These are phyloP conservation scores for Luffia ferchaultella DNA, from an alignment of 2,888 invertebrate species.

Conservation along the genomic window DNA sequence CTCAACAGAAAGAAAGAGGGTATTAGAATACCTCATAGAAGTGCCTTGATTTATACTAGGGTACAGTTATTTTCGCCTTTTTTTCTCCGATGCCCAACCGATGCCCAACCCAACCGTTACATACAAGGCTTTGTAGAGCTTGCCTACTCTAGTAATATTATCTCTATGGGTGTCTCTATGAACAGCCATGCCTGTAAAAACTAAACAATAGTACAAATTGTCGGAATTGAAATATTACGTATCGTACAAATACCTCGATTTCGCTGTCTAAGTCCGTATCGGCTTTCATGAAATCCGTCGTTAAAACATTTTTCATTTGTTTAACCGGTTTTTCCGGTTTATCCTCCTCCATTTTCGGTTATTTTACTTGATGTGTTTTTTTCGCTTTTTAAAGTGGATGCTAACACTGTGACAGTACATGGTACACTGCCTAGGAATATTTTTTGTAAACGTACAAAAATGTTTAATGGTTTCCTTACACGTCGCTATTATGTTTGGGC, in stretches of 20 bases:
- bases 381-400: not conserved
- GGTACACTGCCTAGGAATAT: not conserved
- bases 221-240: too few species aligned
- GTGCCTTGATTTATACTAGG: too few species aligned
- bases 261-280: slow-evolving; percentile 34
- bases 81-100: too few species aligned
- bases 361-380: not conserved
- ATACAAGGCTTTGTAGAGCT: too few species aligned
- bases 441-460: not conserved
- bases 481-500: not conserved
- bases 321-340: not conserved
- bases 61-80: too few species aligned
- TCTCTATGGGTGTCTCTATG: too few species aligned
- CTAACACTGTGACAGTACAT: not conserved
- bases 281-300: slow-evolving; percentile 37
- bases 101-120: too few species aligned
- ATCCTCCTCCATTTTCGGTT: not conserved
- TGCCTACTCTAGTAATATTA: too few species aligned
- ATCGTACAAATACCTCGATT: slow-evolving; percentile 29
- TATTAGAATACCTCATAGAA: too few species aligned
- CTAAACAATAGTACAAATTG: too few species aligned
- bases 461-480: not conserved
- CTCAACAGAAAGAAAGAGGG: too few species aligned
- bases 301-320: slow-evolving; percentile 15
- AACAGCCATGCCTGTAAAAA: too few species aligned